phyloP scores from a whole-genome alignment of 2,113 vertebrate genomes.

The Lampris megalopsis region DNA sequence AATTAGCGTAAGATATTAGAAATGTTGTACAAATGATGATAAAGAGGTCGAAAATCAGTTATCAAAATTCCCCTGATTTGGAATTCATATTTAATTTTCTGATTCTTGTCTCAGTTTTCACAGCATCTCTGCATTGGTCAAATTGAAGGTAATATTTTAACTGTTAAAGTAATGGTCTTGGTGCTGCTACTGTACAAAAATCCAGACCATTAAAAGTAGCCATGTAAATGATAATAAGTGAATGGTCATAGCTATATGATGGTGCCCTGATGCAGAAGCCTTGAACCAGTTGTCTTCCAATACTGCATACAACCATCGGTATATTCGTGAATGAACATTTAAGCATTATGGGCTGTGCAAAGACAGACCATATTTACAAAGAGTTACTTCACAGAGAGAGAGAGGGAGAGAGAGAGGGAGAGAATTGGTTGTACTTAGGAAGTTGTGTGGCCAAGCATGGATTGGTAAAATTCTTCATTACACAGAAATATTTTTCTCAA shows the following conservation, averaged over 20 bases:
- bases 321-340: not conserved
- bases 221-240: not conserved
- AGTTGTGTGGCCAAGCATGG: no score
- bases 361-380: not conserved
- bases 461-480: no score
- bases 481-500: no score
- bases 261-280: not conserved
- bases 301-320: not conserved
- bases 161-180: not conserved
- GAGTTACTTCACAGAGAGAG: not conserved
- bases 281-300: slow-evolving; percentile 6
- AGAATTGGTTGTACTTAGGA: no score
- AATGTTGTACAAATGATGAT: no score
- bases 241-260: not conserved
- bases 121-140: not conserved
- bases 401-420: no score
- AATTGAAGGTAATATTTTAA: slow-evolving; percentile 21
- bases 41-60: no score
- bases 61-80: no score
- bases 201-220: slow-evolving; percentile 16
- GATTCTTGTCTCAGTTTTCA: slow-evolving; percentile 18
- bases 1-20: no score
- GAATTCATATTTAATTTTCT: no score
- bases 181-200: slow-evolving; percentile 26
- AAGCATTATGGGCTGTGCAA: not conserved